Base-by-base conservation (phyloP, 2,888 invertebrate genomes). In the Polyommatus icarus region DNA sequence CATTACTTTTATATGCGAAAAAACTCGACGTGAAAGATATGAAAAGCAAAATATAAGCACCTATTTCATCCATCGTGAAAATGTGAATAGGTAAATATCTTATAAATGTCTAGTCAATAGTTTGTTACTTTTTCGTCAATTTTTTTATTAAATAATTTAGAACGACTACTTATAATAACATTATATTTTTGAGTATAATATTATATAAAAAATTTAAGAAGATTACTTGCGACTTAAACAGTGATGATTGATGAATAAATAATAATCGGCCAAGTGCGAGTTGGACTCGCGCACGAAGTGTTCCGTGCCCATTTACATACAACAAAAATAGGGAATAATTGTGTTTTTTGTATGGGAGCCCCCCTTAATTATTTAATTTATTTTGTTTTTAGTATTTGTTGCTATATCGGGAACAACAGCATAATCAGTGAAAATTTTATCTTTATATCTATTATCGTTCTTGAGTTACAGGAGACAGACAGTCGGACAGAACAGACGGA, bases 71-170 rank as follows among this genome's bases (percentile, higher is more conserved):
- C 61, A 4, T 24, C 61, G 12, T 12, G 24, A 12, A 61, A 61
- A 61, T 61, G 12, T 12, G 12, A 61, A 61, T 61, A 10, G 20
- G 61, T 59, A 24, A 24, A 61, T 24, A 61, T 61, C 71, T 15
- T 71, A 15, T 32, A 71, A 18, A 36, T 32, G 6, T 36, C 71
- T 32, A 36, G 15, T 71, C 32, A 36, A 71, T 71, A 71, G 32
- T 71, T 71, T 71, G 29, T 71, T 71, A 71, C 32, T 6, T 71
- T 71, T 36, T 18, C 71, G 18, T 71, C 29, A 61, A 61, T 61
- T 10, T 61, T 3, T 12, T 61, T 61, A 20, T 10, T 10, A 0
- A 61, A 8, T n/a, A n/a, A n/a, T 10, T 24, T 20, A 8, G 10
- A 10, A 61, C 3, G 20, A 24, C n/a, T 59, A 10, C 20, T 3